Base-by-base conservation (phyloP, 2,888 invertebrate genomes). In the Tachystola acroxantha region DNA sequence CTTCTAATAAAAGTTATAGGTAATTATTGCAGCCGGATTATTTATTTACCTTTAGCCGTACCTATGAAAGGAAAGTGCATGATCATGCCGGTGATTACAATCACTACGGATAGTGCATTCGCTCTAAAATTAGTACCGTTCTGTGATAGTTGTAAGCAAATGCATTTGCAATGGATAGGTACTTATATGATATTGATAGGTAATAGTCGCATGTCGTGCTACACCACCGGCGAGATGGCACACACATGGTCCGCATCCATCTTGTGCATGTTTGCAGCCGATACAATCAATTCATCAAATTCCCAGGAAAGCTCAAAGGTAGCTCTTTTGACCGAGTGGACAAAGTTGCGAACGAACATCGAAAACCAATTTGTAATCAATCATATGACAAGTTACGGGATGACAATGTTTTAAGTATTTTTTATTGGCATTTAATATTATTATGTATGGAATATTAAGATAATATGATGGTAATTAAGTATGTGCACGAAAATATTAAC, bases 211-310 rank as follows among this genome's bases (percentile, higher is more conserved):
- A 68, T 64, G 65, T 69, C 64, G 58, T 60, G 51, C 45, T 55
- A 63, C 54, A 57, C 37, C 48, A 49, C 22, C 33, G 16, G 16
- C 43, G 45, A 51, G 46, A 50, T 50, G 50, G 53, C 53, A 63
- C 58, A 62, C 76, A 77, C 69, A 72, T 74, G 77, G 58, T 49
- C 48, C 59, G 65, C 71, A 57, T 69, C 78, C 79, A 80, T 82
- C 63, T 78, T 78, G 70, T 69, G 57, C 53, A 60, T 56, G 40
- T 49, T 40, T 43, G 45, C 42, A 48, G 37, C 28, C 13, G 34
- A 43, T 36, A 33, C 40, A 30, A 39, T 36, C 30, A 32, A 13
- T 32, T 28, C 12, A 10, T n/a, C 7, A 29, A 5, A 14, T 29
- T 29, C 14, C n/a, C 29, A 29, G 14, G 13, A 10, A 4, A 28